Base-by-base conservation (phyloP, 2,888 invertebrate genomes). In the Patella ulyssiponensis region DNA sequence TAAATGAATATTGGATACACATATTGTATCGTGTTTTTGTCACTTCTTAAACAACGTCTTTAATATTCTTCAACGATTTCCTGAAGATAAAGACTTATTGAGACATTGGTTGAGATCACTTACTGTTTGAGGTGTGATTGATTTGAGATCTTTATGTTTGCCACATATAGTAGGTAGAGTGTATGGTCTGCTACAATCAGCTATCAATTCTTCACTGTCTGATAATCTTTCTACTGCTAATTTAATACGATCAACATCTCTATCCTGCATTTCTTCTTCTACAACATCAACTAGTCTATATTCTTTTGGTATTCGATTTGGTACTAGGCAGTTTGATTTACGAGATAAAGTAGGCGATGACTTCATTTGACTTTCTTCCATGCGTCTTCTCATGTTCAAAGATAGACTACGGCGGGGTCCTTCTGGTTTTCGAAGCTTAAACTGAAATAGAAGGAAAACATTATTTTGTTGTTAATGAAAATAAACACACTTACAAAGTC, bases 121-220 rank as follows among this genome's bases (percentile, higher is more conserved):
- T 64, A 64, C 64, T 23, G 64, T 64, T 64, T 64, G 64, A 64
- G 64, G 64, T 64, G 23, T 23, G 23, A 74, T 69, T 64, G 74
- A 69, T 51, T 74, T 74, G 74, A 74, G 74, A 74, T 74, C 74
- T 17, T 69, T 74, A 51, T 74, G 74, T 74, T 69, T 69, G 17
- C 74, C 74, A 64, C 7, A 51, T 58, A 74, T 17, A 17, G 69
- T 69, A 23, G 74, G 74, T 17, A 74, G 74, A 74, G 64, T 74
- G 23, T 74, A 69, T 64, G 51, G 15, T 69, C 69, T 58, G 23
- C 64, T 64, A 64, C 64, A 64, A 64, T 64, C 64, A 64, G 23
- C 64, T 64, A 64, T 64, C 12, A 64, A 64, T 64, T 64, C 64
- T 64, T 12, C 64, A 64, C 23, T 14, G 23, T 64, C 20, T 20